phyloP scores from a whole-genome alignment of 2,797 vertebrate genomes.

The Eospalax fontanierii region DNA sequence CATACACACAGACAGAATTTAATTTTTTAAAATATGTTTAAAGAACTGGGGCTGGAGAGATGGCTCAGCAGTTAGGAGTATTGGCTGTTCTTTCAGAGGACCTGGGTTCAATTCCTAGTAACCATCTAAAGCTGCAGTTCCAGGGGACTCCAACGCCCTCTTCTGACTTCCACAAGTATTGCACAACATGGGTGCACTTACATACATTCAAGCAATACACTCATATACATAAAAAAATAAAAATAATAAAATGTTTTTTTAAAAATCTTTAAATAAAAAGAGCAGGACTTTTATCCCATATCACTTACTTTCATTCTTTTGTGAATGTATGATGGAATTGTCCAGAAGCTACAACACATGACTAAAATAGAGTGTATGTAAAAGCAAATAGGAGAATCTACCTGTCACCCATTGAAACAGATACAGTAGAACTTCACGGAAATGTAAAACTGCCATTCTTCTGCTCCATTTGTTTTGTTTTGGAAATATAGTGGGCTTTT shows the following conservation, averaged over 20 bases:
- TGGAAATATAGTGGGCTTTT: background rate
- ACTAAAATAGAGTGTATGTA: background rate
- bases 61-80: too few relatives aligned
- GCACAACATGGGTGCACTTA: too few relatives aligned
- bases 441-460: background rate
- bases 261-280: background rate
- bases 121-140: too few relatives aligned
- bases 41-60: too few relatives aligned
- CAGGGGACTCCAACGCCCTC: too few relatives aligned
- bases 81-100: too few relatives aligned
- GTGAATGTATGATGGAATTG: background rate
- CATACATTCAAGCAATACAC: too few relatives aligned
- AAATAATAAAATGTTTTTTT: too few relatives aligned
- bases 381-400: constrained; percentile 17
- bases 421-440: background rate
- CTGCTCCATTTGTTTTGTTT: background rate
- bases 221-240: too few relatives aligned
- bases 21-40: background rate
- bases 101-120: too few relatives aligned
- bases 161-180: too few relatives aligned
- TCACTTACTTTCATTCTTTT: background rate
- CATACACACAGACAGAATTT: background rate
- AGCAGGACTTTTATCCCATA: background rate
- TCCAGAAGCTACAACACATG: background rate
- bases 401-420: background rate